Evolutionary conservation across 2,113 vertebrate genomes (phyloP).

Genomic region (Procapra przewalskii): DNA sequence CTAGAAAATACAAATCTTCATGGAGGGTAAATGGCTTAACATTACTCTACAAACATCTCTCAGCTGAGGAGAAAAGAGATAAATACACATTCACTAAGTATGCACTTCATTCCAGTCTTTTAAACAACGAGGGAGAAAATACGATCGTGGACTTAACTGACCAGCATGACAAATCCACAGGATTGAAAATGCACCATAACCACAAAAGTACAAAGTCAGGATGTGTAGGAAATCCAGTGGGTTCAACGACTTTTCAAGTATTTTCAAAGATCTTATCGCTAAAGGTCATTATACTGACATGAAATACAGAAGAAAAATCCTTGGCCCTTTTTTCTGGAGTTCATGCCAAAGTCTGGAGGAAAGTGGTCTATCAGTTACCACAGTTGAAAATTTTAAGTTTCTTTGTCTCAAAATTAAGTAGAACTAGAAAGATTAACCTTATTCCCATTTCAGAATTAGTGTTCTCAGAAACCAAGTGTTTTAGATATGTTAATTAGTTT

Average conservation of each 20-base stretch:
- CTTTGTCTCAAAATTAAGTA: neutral
- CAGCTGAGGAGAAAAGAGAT: neutral
- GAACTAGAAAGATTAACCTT: neutral
- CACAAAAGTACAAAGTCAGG: neutral
- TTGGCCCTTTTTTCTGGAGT: neutral
- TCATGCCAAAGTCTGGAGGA: neutral
- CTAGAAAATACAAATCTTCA: neutral
- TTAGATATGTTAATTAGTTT: neutral
- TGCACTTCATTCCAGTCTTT: neutral
- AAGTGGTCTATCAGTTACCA: neutral
- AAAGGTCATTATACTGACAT: neutral
- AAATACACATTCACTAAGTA: neutral
- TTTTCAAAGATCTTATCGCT: neutral
- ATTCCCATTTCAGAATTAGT: conserved; percentile 13
- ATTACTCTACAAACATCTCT: neutral
- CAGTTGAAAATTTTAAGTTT: neutral
- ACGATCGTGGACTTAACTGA: neutral
- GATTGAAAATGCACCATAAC: neutral
- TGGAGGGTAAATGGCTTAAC: neutral
- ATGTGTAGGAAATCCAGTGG: neutral
- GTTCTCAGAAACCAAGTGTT: neutral
- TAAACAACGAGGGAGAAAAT: neutral
- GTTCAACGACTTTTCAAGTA: neutral
- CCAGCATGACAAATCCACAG: neutral
- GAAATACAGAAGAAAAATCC: neutral